Conservation (phyloP, 2,113 vertebrate genomes). For the Gymnorhina tibicen region DNA sequence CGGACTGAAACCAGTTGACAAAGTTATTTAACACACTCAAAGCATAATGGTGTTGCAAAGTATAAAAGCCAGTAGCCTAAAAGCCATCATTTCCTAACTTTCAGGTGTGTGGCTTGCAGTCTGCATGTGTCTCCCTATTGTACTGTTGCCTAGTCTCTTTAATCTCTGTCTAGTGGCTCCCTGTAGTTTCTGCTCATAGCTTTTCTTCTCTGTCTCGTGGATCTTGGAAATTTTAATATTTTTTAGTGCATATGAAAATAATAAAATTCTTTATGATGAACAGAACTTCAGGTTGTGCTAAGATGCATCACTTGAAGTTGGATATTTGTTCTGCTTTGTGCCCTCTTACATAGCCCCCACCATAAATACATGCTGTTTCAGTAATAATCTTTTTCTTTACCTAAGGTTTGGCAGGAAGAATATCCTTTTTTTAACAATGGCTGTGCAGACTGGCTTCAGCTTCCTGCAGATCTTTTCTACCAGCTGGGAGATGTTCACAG, state of each 20-base stretch:
- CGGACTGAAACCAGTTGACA: neutral
- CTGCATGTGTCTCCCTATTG: neutral
- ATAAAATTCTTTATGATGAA: neutral
- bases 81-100: neutral
- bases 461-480: constrained; percentile 84
- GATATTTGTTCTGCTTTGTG: neutral
- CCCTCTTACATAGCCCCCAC: neutral
- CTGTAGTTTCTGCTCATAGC: neutral
- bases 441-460: constrained; percentile 80
- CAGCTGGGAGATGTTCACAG: constrained; percentile 86
- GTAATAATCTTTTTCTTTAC: neutral
- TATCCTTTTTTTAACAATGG: constrained; percentile 82
- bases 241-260: neutral
- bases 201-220: neutral
- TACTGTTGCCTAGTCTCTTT: neutral
- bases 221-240: neutral
- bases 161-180: neutral
- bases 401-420: constrained; percentile 89
- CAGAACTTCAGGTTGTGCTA: neutral
- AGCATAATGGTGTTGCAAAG: neutral
- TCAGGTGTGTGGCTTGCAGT: neutral
- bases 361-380: neutral
- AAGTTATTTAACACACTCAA: neutral
- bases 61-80: neutral
- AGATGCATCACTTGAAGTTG: neutral